Evolutionary conservation across 2,888 invertebrate species (phyloP), one percentile per base, ranked within the genome.

Genomic region (Sussaba pulchella): DNA sequence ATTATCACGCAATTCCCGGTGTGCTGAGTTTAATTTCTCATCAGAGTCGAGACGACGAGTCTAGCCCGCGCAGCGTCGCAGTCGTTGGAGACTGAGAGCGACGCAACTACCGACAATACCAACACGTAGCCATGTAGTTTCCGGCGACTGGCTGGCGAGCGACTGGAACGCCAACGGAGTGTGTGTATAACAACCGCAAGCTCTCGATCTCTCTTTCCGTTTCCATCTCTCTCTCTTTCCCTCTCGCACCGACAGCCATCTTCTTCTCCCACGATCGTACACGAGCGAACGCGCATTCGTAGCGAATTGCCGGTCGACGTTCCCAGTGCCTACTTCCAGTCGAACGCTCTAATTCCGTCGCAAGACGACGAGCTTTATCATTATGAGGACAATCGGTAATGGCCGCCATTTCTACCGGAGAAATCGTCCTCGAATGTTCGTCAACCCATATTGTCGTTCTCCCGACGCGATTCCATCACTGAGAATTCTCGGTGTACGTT

Each of bases 1-100:
- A 89, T 89, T 89, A 88, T 88, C 87, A 83, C 82, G 87, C 88
- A 88, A 87, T 89, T 89, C 88, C 78, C 85, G 74, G 78, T 78
- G 71, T 71, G 70, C 70, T 70, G 70, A 70, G 70, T 70, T 70
- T 70, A 86, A 86, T 87, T 69, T 64, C 70, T 47, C 61, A 47
- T 78, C 72, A 70, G 70, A 70, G 70, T 70, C 70, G 70, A 70
- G 70, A 57, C 57, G 57, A 74, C 77, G 63, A 72, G 81, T 71
- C 76, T 76, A n/a, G n/a, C n/a, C n/a, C n/a, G n/a, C n/a, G n/a
- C n/a, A n/a, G n/a, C n/a, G n/a, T n/a, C n/a, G n/a, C n/a, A 63
- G 21, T 45, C 63, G 14, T 71, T 61, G 45, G 71, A 54, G 70
- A 70, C 79, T 78, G 83, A 83, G 70, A 43, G 45, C 9, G 19